phyloP scores from a whole-genome alignment of 2,113 vertebrate species.

The Corythoichthys intestinalis region DNA sequence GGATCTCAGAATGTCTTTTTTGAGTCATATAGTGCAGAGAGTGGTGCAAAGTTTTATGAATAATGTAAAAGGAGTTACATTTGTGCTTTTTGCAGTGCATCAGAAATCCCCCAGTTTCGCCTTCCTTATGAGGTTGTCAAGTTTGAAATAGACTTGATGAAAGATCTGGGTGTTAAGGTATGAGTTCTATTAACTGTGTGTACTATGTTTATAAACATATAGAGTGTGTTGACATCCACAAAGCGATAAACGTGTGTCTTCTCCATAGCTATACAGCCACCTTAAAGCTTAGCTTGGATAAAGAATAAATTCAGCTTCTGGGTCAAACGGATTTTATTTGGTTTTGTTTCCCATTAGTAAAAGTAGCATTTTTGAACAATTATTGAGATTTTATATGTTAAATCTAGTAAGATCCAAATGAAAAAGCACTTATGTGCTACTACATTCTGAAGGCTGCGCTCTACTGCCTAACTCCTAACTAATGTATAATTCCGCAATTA shows the following conservation, averaged over 20 bases:
- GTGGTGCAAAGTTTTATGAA: background rate
- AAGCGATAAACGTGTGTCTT: background rate
- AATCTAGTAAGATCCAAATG: too few species aligned
- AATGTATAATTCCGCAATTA: too few species aligned
- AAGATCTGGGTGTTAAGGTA: constrained; percentile 84
- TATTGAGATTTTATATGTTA: too few species aligned
- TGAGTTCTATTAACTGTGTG: background rate
- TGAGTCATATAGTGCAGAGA: background rate
- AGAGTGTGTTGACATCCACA: background rate
- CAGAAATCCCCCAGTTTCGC: constrained; percentile 90
- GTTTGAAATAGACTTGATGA: constrained; percentile 88
- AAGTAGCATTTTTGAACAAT: too few species aligned
- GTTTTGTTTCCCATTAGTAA: too few species aligned
- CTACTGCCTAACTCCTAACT: too few species aligned
- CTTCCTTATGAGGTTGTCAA: constrained; percentile 83
- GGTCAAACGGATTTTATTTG: too few species aligned
- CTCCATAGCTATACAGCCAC: background rate
- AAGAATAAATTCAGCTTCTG: background rate
- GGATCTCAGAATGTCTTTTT: background rate
- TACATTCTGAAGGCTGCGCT: too few species aligned
- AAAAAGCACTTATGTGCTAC: too few species aligned
- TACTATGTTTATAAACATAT: background rate
- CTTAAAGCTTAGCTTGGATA: background rate
- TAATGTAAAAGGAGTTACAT: background rate
- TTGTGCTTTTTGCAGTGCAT: constrained; percentile 58